These are phyloP conservation scores for Andinoacara biseriatus DNA, from an alignment of 2,113 vertebrate genomes.

Conservation along the genomic window DNA sequence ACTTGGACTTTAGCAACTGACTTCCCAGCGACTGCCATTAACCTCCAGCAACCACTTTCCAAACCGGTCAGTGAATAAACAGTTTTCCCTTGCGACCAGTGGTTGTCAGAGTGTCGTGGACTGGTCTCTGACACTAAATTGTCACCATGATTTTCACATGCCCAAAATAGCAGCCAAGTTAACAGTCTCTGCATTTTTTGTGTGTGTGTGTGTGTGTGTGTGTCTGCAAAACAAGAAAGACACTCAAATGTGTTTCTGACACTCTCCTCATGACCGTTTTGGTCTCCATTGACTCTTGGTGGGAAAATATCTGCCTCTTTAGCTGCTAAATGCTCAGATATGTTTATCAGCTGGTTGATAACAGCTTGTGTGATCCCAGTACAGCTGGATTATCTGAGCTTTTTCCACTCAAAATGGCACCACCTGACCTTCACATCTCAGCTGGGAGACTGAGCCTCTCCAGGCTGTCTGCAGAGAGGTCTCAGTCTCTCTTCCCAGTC, in stretches of 20 bases:
- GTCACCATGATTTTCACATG: neutral
- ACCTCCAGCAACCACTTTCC: neutral
- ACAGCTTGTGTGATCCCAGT: neutral
- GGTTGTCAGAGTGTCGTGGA: accelerated
- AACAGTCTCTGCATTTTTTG: accelerated
- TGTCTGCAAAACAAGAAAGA: neutral
- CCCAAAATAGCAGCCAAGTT: neutral
- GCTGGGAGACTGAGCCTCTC: neutral
- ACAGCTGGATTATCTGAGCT: slow-evolving; percentile 1
- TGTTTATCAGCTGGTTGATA: neutral
- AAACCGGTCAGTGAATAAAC: neutral
- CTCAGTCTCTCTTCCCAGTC: neutral
- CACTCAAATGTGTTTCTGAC: accelerated
- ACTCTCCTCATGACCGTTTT: neutral
- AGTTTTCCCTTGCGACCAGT: neutral
- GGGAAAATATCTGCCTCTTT: neutral
- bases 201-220: no score
- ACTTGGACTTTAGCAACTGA: neutral
- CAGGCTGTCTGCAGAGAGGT: neutral
- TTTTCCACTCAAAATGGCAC: neutral
- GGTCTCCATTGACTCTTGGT: neutral
- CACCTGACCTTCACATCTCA: neutral
- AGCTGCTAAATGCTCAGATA: neutral
- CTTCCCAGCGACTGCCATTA: neutral
- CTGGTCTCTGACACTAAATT: no score